phyloP scores from a whole-genome alignment of 2,888 invertebrate species.

The Crepidodera aurea region DNA sequence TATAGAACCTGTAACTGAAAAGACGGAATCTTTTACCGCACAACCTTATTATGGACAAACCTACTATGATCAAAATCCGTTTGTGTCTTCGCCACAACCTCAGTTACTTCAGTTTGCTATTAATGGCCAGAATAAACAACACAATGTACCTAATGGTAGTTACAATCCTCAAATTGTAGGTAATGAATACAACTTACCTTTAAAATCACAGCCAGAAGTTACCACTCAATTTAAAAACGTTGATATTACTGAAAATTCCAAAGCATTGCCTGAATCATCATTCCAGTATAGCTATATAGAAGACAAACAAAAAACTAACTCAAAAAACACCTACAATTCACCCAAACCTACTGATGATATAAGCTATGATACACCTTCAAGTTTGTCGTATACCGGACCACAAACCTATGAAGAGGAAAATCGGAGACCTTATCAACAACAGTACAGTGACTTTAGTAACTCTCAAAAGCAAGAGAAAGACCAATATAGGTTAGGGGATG shows the following conservation, averaged over 20 bases:
- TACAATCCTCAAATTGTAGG: conserved; percentile 13
- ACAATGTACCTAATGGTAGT: conserved; percentile 2
- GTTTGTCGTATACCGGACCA: not conserved
- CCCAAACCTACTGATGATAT: conserved; percentile 4
- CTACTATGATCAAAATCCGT: conserved; percentile 22
- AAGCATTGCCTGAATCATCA: not conserved
- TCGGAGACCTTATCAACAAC: not conserved
- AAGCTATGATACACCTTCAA: not conserved
- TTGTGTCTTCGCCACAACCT: conserved; percentile 25
- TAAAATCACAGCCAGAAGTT: not conserved
- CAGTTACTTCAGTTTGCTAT: conserved; percentile 26
- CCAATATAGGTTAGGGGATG: conserved; percentile 4
- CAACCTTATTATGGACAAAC: conserved; percentile 25
- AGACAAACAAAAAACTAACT: conserved; percentile 14
- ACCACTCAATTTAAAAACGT: not conserved
- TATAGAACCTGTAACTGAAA: conserved; percentile 6
- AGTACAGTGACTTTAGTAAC: not conserved
- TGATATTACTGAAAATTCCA: not conserved
- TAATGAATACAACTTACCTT: not conserved
- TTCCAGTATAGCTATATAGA: conserved; percentile 15
- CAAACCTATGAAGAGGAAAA: conserved; percentile 11
- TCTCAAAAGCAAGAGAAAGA: conserved; percentile 3
- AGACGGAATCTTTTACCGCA: conserved; percentile 20
- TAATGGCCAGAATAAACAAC: conserved; percentile 24
- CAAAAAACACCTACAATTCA: conserved; percentile 13